phyloP scores from a whole-genome alignment of 2,888 invertebrate genomes.

The Kuschelorhynchus macadamiae region DNA sequence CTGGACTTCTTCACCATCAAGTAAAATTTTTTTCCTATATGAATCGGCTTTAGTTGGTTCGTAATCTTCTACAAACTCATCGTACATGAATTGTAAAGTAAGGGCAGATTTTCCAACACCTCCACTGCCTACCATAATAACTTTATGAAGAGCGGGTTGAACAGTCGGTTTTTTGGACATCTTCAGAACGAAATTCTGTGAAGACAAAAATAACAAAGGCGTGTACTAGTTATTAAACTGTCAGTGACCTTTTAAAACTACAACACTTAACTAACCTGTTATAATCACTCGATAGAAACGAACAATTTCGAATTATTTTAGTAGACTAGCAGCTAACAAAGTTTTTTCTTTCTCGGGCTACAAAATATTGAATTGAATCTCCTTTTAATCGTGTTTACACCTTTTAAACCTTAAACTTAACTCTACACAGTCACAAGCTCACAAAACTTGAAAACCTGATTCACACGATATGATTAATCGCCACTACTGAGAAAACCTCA shows the following conservation, averaged over 20 bases:
- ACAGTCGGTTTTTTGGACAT: constrained; percentile 90
- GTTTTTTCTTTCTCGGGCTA: too few relatives aligned
- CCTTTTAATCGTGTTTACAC: too few relatives aligned
- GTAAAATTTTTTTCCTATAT: constrained; percentile 97
- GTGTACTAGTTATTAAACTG: constrained; percentile 31
- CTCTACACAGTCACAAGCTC: too few relatives aligned
- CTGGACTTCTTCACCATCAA: constrained; percentile 99
- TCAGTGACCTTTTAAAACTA: constrained; percentile 42
- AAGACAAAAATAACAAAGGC: constrained; percentile 24
- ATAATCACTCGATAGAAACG: constrained; percentile 31
- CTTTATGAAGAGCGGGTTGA: constrained; percentile 94
- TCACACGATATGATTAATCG: too few relatives aligned
- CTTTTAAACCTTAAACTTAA: too few relatives aligned
- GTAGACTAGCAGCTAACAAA: too few relatives aligned
- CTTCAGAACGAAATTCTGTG: constrained; percentile 22
- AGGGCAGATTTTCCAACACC: constrained; percentile 99
- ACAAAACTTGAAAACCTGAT: too few relatives aligned
- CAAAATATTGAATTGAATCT: too few relatives aligned
- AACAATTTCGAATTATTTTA: too few relatives aligned
- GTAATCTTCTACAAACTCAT: constrained; percentile 99
- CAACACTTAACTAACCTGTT: constrained; percentile 32
- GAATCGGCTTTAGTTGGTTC: constrained; percentile 99
- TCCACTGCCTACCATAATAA: constrained; percentile 99
- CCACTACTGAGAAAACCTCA: too few relatives aligned
- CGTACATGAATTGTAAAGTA: constrained; percentile 99